phyloP scores from a whole-genome alignment of 64 coral and sea anemone genomes.

The Montipora sp. region DNA sequence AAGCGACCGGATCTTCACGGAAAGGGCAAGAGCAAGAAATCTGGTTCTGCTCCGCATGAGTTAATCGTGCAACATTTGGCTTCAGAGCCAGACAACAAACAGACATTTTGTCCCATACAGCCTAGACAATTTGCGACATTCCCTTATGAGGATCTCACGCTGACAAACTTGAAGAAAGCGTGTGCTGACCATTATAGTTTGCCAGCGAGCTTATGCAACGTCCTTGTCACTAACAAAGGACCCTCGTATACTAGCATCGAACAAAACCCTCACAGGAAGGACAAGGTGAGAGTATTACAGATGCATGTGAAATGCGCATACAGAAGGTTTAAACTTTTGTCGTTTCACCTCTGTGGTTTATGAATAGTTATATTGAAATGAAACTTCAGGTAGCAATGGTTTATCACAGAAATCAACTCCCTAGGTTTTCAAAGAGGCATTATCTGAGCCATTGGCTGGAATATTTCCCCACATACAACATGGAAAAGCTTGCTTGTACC shows the following conservation, averaged over 20 bases:
- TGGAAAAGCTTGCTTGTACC: too few relatives aligned
- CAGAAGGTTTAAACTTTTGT: too few relatives aligned
- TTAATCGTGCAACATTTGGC: slow-evolving; percentile 79
- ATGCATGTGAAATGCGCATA: not conserved
- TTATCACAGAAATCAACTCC: not conserved
- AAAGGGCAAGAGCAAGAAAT: slow-evolving; percentile 57
- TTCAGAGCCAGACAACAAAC: slow-evolving; percentile 83
- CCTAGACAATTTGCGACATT: too few relatives aligned
- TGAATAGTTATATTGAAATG: not conserved
- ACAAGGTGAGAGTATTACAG: not conserved
- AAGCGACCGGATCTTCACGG: not conserved
- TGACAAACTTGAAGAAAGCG: too few relatives aligned
- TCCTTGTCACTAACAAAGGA: slow-evolving; percentile 79
- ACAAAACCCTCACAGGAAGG: slow-evolving; percentile 63
- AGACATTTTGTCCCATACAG: not conserved
- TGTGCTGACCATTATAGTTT: not conserved
- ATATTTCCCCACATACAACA: too few relatives aligned
- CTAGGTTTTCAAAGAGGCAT: not conserved
- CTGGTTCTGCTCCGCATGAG: slow-evolving; percentile 51
- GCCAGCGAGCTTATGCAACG: slow-evolving; percentile 43
- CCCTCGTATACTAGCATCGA: slow-evolving; percentile 44
- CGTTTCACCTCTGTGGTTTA: not conserved
- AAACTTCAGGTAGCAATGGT: not conserved
- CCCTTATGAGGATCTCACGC: too few relatives aligned
- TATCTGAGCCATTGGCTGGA: too few relatives aligned